Base-by-base conservation (phyloP, 2,888 invertebrate genomes). In the Lacanobia wlatinum region DNA sequence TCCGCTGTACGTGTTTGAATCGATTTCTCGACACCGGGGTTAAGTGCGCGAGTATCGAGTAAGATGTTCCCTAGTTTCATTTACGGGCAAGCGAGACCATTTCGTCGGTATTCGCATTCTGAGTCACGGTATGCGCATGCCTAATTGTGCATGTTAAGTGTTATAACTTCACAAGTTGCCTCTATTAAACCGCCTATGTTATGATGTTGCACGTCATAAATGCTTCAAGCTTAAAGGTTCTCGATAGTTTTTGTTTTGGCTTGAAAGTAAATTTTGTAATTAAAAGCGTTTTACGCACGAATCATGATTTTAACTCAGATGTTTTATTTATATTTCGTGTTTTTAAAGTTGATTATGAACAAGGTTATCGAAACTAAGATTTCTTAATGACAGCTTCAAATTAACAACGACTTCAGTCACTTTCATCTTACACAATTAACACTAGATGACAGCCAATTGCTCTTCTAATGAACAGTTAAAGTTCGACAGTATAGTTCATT, bases 1-100 rank as follows among this genome's bases (percentile, higher is more conserved):
- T 93, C 82, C 85, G 86, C 89, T 87, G 88, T 90, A 90, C 90
- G 90, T 91, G 90, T 88, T 90, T 85, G 90, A 90, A 90, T 91
- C 90, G 92, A 92, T 92, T 92, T 87, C 91, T 90, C 91, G 91
- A 92, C 92, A 91, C 91, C 80, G 89, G 82, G 94, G 94, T 95
- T 93, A 94, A 93, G 89, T 92, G 89, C 88, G 88, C 87, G 88
- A 88, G 89, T 89, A 92, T 91, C 90, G 90, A 95, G 92, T 93
- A 90, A 94, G 93, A 91, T 92, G 92, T 93, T 92, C 88, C 87
- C 84, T 76, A 82, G 82, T 83, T 83, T 84, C 78, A 76, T 86
- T 80, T 83, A 83, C 78, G 78, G 82, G 69, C 73, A 74, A 73
- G 82, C 64, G 78, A 78, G 73, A 84, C 65, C 75, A 65, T 73